Base-by-base conservation (phyloP, 2,888 invertebrate species). In the Neoscelio sp. region DNA sequence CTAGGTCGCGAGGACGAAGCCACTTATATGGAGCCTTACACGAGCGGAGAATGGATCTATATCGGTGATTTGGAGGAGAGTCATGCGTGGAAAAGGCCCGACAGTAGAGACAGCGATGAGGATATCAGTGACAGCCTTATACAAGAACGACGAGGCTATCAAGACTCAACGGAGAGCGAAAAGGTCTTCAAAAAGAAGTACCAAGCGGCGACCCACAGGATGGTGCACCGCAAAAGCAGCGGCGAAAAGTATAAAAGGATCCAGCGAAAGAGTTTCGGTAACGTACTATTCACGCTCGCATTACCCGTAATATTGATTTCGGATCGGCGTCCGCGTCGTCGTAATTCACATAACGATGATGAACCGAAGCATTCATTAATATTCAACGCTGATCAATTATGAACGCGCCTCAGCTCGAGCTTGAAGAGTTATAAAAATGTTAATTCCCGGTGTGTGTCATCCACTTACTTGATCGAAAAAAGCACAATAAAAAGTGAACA, bases 171-270 rank as follows among this genome's bases (percentile, higher is more conserved):
- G 0, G 95, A 95, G 73, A 97, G 97, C 0, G 98, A 98, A 89
- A 94, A 94, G 80, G 96, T 96, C 84, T 98, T 98, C 90, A 94
- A 95, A 85, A 95, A 96, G 88, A 94, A 95, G 84, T 97, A 96
- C 87, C 96, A 96, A 85, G 95, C 96, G 13, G 94, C 97, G 73
- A 96, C 97, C 2, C 97, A 97, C 90, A 93, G 97, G 62, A 94
- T 98, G 91, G 96, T 97, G 0, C 97, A 98, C 90, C 92, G 97
- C 64, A 95, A 96, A 88, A 96, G 97, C 54, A 97, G 96, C 87
- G 94, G 97, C 58, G 97, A 98, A 90, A 95, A 97, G 94, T 97
- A 97, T 88, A 94, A 95, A 86, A 93, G 97, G 80, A 95, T 97
- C 87, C 94, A 95, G 56, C 94, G 94, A 71, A 96, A 96, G 85